Evolutionary conservation across 2,797 vertebrate genomes (phyloP), one percentile per base, ranked within the genome.

Genomic region (Acipenser oxyrinchus): DNA sequence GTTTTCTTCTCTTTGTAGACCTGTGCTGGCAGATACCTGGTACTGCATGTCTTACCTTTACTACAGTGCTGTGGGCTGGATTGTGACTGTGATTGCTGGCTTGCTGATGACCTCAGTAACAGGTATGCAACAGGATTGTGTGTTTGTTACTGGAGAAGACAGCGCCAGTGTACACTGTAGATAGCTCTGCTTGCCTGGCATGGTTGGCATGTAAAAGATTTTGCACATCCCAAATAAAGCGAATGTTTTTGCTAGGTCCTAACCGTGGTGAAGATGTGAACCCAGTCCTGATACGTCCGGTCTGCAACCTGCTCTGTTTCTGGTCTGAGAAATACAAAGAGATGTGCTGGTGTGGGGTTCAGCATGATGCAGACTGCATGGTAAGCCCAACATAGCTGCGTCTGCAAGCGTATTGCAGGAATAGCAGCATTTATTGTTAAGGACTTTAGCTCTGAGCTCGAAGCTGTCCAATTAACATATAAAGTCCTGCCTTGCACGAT

Each of bases 1-100:
- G 37, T 4, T 37, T 37, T 37, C 37, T 37, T 13, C 72, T 74
- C 74, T 63, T 64, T 52, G 58, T 82, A 91, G 92, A 74, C 82
- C 86, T 11, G 62, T 70, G 3, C 73, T 92, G 68, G 86, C 87
- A 70, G 89, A 94, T 1, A 80, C 75, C 64, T 95, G 89, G 91
- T 93, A 93, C 72, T 87, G 81, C 0, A 69, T 92, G 63, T 93
- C 90, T 70, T 92, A 93, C 80, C 86, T 92, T 66, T 91, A 93
- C 83, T 89, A 85, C 70, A 87, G 90, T 63, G 74, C 90, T 7
- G 79, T 88, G 0, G 89, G 93, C 73, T 95, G 90, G 66, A 64
- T 90, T 7, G 82, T 75, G 7, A 83, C 88, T 13, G 58, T 84
- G 48, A 65, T 75, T 60, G 49, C 66, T 2, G 91, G 88, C 10